Base-by-base conservation (phyloP, 2,797 vertebrate genomes). In the Neostethus bicornis region DNA sequence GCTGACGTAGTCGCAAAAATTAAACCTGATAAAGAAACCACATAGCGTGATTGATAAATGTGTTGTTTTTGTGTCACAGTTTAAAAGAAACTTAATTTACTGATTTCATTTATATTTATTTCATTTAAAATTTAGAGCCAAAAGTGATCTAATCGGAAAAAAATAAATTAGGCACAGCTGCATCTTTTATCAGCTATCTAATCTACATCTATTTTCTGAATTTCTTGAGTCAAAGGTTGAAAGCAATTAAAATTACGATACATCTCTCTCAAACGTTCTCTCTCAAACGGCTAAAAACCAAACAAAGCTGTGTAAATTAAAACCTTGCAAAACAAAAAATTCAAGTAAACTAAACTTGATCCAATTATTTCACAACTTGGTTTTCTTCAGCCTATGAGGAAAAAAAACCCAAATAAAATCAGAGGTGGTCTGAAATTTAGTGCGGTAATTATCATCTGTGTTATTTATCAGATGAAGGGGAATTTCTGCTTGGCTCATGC, bases 171-270 rank as follows among this genome's bases (percentile, higher is more conserved):
- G 6, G 25, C 29, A 28, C 45, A 39, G 4, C 19, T 38, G 14
- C 28, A n/a, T 12, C 45, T 47, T 70, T 53, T 70, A 44, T 66
- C 38, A 37, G 31, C n/a, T 6, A n/a, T 34, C 34, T 34, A 7
- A 14, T 29, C 11, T 2, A 14, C 10, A 51, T 39, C 17, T 55
- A 42, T 71, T 80, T 50, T 16, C 29, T 43, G 17, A 46, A 71
- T 80, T 50, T 16, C 29, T 43, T 17, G 46, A 28, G 45, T 34
- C 25, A 37, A 26, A 1, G 4, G 8, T 23, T 16, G 24, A 34
- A 51, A 0, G 3, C 8, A 26, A 35, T n/a, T 17, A 12, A 28
- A 31, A 35, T 31, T 44, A 45, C 16, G 13, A n/a, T n/a, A n/a
- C n/a, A n/a, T n/a, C n/a, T n/a, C n/a, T 17, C 19, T 31, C 34